Evolutionary conservation across 2,888 invertebrate genomes (phyloP), one percentile per base, ranked within the genome.

Genomic region (Eilema griseolum): DNA sequence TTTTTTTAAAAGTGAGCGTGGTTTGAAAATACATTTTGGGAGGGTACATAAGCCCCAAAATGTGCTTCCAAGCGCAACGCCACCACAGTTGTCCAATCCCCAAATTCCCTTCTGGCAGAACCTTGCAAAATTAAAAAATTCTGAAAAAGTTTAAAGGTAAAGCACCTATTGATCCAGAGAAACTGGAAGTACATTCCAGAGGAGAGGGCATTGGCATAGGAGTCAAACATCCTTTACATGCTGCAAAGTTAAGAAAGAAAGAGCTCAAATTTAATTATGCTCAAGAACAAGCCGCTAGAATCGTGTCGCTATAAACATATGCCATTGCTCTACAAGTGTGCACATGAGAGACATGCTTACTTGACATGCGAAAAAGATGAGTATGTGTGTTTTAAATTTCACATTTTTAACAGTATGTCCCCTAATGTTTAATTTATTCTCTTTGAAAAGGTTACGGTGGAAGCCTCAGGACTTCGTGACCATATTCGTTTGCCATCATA

Each of bases 321-420:
- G 90, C 98, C 98, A 2, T 96, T 96, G 83, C 86, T 96, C 2
- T 96, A 96, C 74, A 96, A 96, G 83, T 99, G 99, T 88, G 96
- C 96, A 71, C 97, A 97, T 89, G 96, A 98, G 86, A 97, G 96
- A 90, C 98, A 99, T 88, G 96, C 93, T 37, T 98, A 96, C 88
- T 93, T 97, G 69, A 95, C 96, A 72, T 99, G 99, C 89, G 96
- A 97, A 96, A 97, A 97, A 84, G 97, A 98, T 80, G 99, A 99
- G 98, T 98, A 96, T 96, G 98, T 96, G 57, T 26, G 16, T 7
- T 24, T 24, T 14, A 23, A 23, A 46, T 10, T 28, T 31, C 23
- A 24, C n/a, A 0, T 63, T 5, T 26, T 2, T 57, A 14, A 23
- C 11, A 56, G 11, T 14, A 16, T 24, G 14, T 23, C 3, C 12